Base-by-base conservation (phyloP, 2,113 vertebrate genomes). In the Larimichthys crocea region DNA sequence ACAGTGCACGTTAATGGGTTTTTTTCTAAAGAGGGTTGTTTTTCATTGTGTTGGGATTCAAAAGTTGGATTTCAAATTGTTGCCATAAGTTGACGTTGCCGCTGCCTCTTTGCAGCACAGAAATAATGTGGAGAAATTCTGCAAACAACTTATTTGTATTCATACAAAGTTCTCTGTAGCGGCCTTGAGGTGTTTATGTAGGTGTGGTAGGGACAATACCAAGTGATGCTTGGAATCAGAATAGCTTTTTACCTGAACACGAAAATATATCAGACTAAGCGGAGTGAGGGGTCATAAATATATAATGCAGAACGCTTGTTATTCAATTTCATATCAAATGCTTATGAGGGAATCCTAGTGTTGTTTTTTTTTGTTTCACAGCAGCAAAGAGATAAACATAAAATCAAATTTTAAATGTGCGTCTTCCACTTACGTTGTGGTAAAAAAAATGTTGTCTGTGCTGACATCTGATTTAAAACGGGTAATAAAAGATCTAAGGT, bases 381-480 rank as follows among this genome's bases (percentile, higher is more conserved):
- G 65, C 35, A 68, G 62, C 49, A 26, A 42, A 35, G n/a, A 46
- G 19, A 9, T 14, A 22, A 40, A 49, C n/a, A 29, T 24, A 62
- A 10, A 68, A 67, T 17, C 0, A 1, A 35, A 35, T 35, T 35
- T 6, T 6, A 35, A 35, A 35, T 19, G 10, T 40, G 3, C 4
- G 16, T 50, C 29, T 53, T 17, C 42, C 40, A 62, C 49, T 55
- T 24, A 74, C 3, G 10, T 10, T 52, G 29, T 69, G 40, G 50
- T 68, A 52, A 61, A 69, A 61, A 26, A 62, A 72, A 72, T 82
- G 29, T 29, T 5, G 2, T 3, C 26, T 69, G 49, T 63, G 55
- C 14, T 76, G 76, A 79, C 82, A 61, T 70, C 65, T 79, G 56
- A 87, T 86, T 88, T 81, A 79, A 79, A 74, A 70, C 53, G 50